phyloP scores from a whole-genome alignment of 2,113 vertebrate genomes.

The Struthio camelus region DNA sequence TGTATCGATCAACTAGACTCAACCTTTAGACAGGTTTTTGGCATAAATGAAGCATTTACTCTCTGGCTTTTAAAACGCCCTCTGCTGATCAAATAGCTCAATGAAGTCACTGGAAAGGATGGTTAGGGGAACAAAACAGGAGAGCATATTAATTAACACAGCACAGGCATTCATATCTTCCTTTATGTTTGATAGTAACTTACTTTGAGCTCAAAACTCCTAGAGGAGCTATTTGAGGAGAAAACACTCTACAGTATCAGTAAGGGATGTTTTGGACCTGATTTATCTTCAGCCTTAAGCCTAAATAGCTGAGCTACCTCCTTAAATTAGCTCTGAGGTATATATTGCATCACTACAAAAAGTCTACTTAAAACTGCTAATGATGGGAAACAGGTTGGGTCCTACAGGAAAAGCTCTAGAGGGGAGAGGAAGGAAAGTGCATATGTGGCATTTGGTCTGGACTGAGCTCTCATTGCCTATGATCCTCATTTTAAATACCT shows the following conservation, averaged over 20 bases:
- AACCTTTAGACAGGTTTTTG: neutral
- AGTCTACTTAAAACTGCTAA: neutral
- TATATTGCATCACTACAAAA: neutral
- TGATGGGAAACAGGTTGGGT: neutral
- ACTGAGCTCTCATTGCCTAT: neutral
- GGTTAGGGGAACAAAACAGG: neutral
- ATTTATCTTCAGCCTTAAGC: neutral
- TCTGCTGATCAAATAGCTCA: neutral
- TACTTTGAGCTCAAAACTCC: neutral
- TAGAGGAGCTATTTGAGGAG: neutral
- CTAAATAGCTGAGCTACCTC: neutral
- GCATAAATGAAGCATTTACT: neutral
- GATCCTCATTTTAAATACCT: slow-evolving; percentile 50
- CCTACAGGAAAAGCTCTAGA: neutral
- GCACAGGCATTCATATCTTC: neutral
- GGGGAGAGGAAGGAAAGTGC: neutral
- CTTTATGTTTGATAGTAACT: neutral
- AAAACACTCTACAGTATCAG: neutral
- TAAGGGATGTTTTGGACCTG: neutral
- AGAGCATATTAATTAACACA: neutral
- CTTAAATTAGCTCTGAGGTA: neutral
- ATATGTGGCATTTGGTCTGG: fast-evolving
- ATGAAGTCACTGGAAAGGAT: neutral
- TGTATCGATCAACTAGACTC: neutral
- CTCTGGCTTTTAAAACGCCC: neutral